Percentiles rank a stretch among this genome's conserved stretches.
phyloP scores from a whole-genome alignment of 2,797 vertebrate genomes.

The Synanceia verrucosa region DNA sequence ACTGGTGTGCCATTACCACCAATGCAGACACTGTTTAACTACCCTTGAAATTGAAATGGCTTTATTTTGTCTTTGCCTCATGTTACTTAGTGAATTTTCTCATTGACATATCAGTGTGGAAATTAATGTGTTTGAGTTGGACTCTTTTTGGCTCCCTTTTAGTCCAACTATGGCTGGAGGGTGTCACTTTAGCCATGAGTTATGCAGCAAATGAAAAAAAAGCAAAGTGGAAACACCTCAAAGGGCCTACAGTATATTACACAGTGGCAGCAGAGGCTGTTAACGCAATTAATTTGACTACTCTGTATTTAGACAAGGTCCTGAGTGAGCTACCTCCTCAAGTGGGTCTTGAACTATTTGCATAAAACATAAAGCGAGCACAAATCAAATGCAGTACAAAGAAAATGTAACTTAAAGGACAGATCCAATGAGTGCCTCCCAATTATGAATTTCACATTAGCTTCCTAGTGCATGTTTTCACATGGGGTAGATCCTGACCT shows the following conservation, averaged over 20 bases:
- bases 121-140: constrained; percentile 2
- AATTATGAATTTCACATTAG: not conserved
- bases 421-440: not conserved
- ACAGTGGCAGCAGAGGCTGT: constrained; percentile 47
- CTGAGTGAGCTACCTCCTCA: constrained; percentile 27
- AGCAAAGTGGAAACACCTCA: constrained; percentile 18
- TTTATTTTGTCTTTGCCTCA: constrained; percentile 42
- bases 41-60: constrained; percentile 46
- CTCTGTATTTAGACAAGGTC: constrained; percentile 48
- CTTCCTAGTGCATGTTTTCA: not conserved
- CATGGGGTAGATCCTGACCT: constrained; percentile 2
- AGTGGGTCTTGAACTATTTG: constrained; percentile 39
- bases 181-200: constrained; percentile 21
- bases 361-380: constrained; percentile 37
- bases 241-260: constrained; percentile 34
- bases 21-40: constrained; percentile 4
- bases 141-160: not conserved
- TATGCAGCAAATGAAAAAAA: constrained; percentile 21
- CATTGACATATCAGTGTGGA: not conserved
- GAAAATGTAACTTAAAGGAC: constrained; percentile 22
- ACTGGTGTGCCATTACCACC: not conserved
- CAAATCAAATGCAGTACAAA: not conserved
- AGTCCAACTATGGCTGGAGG: not conserved
- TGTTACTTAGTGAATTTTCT: constrained; percentile 10
- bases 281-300: constrained; percentile 43